Conservation (phyloP, 2,888 invertebrate species). For the Deilephila porcellus region DNA sequence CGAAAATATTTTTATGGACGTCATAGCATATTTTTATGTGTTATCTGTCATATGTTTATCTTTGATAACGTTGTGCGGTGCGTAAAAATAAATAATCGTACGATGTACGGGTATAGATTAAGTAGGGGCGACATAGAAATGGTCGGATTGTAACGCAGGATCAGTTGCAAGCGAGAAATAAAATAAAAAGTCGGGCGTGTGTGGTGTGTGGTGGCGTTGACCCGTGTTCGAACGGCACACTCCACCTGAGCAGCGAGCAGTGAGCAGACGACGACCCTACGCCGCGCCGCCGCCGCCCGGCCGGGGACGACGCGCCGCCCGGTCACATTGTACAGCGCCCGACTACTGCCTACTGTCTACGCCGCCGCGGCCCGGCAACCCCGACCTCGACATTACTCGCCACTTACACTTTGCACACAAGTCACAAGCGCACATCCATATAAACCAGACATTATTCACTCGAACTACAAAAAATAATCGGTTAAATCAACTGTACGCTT, state of each 20-base stretch:
- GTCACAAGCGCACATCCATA: not conserved
- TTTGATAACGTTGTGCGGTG: not conserved
- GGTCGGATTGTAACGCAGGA: slow-evolving; percentile 8
- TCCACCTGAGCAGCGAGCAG: slow-evolving; percentile 33
- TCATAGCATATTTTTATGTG: slow-evolving; percentile 2
- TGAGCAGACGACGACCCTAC: slow-evolving; percentile 36
- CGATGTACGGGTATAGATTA: not conserved
- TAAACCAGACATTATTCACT: no score
- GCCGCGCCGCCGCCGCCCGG: slow-evolving; percentile 23
- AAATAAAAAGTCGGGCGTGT: slow-evolving; percentile 37
- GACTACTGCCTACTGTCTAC: slow-evolving; percentile 23
- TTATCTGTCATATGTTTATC: slow-evolving; percentile 16
- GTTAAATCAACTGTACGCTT: not conserved
- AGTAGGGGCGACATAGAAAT: not conserved
- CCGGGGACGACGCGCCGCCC: slow-evolving; percentile 27
- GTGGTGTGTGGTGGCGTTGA: slow-evolving; percentile 43
- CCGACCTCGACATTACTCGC: not conserved
- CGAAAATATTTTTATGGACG: slow-evolving; percentile 14
- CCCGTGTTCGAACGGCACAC: slow-evolving; percentile 35
- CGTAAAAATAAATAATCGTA: slow-evolving; percentile 6
- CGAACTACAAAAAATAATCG: not conserved
- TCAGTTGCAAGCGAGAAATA: slow-evolving; percentile 34
- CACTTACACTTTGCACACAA: not conserved
- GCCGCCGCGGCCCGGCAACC: not conserved
- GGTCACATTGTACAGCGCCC: slow-evolving; percentile 40